Percentiles rank a stretch among this genome's conserved stretches.
These are phyloP conservation scores for Narcine bancroftii DNA, from an alignment of 2,113 vertebrate genomes.

Conservation along the genomic window DNA sequence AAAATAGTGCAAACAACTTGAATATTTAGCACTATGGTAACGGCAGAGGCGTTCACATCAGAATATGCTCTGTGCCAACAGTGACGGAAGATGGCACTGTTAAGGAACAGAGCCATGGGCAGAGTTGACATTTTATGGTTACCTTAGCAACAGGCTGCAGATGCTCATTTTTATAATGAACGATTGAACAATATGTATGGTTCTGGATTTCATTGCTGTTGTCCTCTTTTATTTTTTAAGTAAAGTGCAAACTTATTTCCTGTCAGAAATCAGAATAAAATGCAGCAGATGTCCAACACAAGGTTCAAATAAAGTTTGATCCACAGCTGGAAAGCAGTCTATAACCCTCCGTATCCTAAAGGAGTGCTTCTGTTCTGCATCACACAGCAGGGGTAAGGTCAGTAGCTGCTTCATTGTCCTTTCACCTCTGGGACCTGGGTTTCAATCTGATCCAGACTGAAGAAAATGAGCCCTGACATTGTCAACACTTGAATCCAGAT, in stretches of 20 bases:
- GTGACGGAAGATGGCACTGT: constrained; percentile 10
- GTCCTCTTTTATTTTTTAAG: constrained; percentile 35
- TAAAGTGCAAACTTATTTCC: constrained; percentile 33
- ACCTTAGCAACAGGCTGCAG: constrained; percentile 31
- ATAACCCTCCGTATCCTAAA: constrained; percentile 22
- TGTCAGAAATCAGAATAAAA: constrained; percentile 36
- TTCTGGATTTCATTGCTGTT: constrained; percentile 36
- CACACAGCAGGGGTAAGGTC: constrained; percentile 23
- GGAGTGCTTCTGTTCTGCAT: constrained; percentile 4
- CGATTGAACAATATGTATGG: constrained; percentile 26
- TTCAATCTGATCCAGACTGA: neutral
- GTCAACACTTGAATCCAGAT: neutral
- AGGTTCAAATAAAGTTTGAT: constrained; percentile 38
- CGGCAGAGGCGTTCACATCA: neutral
- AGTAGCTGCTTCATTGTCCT: constrained; percentile 11
- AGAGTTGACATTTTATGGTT: constrained; percentile 19
- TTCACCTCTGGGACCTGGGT: neutral
- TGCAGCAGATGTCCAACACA: constrained; percentile 12
- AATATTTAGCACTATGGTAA: constrained; percentile 1
- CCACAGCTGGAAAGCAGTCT: constrained; percentile 12
- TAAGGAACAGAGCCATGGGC: constrained; percentile 10
- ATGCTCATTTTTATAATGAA: constrained; percentile 4
- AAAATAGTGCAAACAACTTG: neutral
- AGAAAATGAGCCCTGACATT: neutral
- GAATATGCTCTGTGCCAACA: neutral